These are phyloP conservation scores for Odontophorus gujanensis DNA, from an alignment of 2,113 vertebrate genomes.

Conservation along the genomic window DNA sequence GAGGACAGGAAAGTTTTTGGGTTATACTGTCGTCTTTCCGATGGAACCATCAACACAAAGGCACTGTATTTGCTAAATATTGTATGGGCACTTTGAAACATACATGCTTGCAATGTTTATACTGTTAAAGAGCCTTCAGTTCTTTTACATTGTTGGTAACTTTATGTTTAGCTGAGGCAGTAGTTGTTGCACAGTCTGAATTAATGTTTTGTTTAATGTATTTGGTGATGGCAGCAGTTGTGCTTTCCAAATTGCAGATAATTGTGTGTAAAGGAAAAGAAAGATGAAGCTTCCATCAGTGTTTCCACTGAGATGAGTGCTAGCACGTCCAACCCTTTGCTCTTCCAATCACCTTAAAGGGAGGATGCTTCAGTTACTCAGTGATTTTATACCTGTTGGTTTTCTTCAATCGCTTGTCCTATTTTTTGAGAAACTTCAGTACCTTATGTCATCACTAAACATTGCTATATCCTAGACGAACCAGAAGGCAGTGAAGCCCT, in stretches of 20 bases:
- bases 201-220: not conserved
- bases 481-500: not conserved
- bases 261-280: not conserved
- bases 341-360: not conserved
- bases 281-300: not conserved
- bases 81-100: fast-evolving
- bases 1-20: not conserved
- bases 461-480: not conserved
- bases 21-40: not conserved
- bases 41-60: not conserved
- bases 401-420: not conserved
- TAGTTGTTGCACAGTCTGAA: not conserved
- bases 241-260: not conserved
- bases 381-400: not conserved
- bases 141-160: not conserved
- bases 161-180: not conserved
- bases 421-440: not conserved
- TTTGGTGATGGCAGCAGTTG: not conserved
- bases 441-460: not conserved
- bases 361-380: not conserved
- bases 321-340: not conserved
- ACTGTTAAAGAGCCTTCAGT: not conserved
- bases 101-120: not conserved
- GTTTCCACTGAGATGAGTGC: not conserved
- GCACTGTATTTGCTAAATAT: not conserved